A percentile compares a stretch with the other conserved stretches of the same genome.
Evolutionary conservation across 1,140 invertebrate genomes (phyloP).

Genomic region (Drosophila pseudoobscura): DNA sequence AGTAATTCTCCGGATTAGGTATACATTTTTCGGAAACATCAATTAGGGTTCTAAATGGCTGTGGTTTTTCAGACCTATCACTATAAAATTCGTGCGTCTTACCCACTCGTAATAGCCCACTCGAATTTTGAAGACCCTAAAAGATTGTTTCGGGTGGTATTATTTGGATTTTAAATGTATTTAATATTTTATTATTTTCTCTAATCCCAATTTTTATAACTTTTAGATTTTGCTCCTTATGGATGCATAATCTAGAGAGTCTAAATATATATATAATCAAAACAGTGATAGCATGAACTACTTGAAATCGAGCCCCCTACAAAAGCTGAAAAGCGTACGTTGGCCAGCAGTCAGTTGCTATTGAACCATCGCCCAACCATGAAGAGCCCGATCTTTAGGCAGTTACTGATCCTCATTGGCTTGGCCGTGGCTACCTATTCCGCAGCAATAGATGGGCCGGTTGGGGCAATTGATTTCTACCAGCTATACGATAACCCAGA

Average conservation of each 20-base stretch:
- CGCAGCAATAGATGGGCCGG: conserved; percentile 20
- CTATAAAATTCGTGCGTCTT: neutral
- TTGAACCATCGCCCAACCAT: conserved; percentile 16
- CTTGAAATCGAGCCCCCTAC: conserved; percentile 27
- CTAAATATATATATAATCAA: conserved; percentile 25
- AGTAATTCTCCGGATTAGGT: conserved; percentile 11
- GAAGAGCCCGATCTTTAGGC: conserved; percentile 13
- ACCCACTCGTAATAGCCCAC: neutral
- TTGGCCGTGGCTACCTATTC: neutral
- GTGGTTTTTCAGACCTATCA: too few species aligned
- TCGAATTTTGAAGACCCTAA: neutral
- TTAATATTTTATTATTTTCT: neutral
- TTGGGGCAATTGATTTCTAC: too few species aligned
- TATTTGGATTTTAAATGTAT: neutral
- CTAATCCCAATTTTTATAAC: conserved; percentile 1
- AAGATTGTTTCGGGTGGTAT: too few species aligned
- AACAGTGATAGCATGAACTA: conserved; percentile 13
- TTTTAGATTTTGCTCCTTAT: conserved; percentile 19
- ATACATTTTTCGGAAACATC: conserved; percentile 22
- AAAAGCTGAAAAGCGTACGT: conserved; percentile 17
- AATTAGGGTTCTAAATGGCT: neutral
- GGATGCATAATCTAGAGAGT: conserved; percentile 20
- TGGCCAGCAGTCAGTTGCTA: conserved; percentile 22
- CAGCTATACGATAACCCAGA: too few species aligned
- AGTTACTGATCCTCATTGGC: conserved; percentile 12